phyloP scores from a whole-genome alignment of 2,797 vertebrate species.

The Eulemur albifrons region DNA sequence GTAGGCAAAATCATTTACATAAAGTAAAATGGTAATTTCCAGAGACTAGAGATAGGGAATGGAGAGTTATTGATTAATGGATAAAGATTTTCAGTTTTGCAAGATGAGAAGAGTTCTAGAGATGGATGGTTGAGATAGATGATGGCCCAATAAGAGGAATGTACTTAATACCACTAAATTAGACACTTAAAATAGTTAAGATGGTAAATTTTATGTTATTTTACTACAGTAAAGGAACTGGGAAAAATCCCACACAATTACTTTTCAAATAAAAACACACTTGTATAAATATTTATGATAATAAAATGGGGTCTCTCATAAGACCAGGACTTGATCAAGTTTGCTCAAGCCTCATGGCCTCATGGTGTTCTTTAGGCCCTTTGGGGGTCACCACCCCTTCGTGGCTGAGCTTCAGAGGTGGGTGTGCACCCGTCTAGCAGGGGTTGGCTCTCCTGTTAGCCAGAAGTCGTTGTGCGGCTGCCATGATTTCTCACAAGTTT shows the following conservation, averaged over 20 bases:
- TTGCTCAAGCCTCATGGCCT: background rate
- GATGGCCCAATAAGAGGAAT: background rate
- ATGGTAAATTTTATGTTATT: background rate
- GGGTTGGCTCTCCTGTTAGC: background rate
- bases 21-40: background rate
- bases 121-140: background rate
- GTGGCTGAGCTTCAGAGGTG: background rate
- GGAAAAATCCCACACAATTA: background rate
- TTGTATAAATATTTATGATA: background rate
- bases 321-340: background rate
- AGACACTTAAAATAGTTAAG: background rate
- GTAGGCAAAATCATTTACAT: background rate
- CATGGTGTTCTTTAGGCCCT: background rate
- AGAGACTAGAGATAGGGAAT: background rate
- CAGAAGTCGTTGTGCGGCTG: accelerated
- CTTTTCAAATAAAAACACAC: background rate
- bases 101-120: background rate
- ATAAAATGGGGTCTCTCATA: background rate
- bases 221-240: background rate
- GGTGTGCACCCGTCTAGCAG: background rate
- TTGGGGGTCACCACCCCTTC: background rate
- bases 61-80: background rate
- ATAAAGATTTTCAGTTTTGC: background rate
- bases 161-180: background rate
- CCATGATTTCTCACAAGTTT: background rate